Evolutionary conservation across 2,113 vertebrate genomes (phyloP), one percentile per base, ranked within the genome.

Genomic region (Jaculus jaculus): DNA sequence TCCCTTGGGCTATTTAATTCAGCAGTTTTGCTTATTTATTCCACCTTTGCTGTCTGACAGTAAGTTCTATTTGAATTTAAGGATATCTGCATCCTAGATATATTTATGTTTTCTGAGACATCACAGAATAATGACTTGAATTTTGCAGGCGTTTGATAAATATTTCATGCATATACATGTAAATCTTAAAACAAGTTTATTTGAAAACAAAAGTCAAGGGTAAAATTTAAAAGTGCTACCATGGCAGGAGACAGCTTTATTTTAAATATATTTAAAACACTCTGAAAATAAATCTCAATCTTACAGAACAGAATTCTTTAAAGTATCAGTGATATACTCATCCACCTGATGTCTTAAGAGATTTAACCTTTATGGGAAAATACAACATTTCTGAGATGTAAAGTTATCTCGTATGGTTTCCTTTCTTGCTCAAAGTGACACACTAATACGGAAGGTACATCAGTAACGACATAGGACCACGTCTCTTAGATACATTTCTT

Each of bases 141-240:
- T 79, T 81, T 91, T 91, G 17, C 28, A 51, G 66, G 39, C 21
- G 51, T 86, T 90, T 89, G 51, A 93, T 94, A 72, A 83, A 91
- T 86, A 89, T 71, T 89, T 75, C 34, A 34, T 86, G 71, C 74
- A 82, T 82, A 73, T 65, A 66, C 66, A 30, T 68, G 15, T 12
- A 54, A 32, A 73, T 88, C 58, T 87, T 89, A 85, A 90, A 93
- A 85, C 68, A 17, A 69, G 11, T 71, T 93, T 17, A 24, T 87
- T 69, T 88, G 18, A 26, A 90, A 90, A 83, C 79, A 61, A 74
- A 51, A 34, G 47, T 66, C n/a, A 82, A n/a, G 21, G 11, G 9
- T 69, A 86, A 71, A 75, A 86, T 71, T 91, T 51, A 94, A 65
- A 82, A 63, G 32, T 23, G 42, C 24, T 82, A 34, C 24, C 24